A percentile compares a stretch with the other conserved stretches of the same genome.
Evolutionary conservation across 2,113 vertebrate genomes (phyloP).

Genomic region (Amphilophus citrinellus): DNA sequence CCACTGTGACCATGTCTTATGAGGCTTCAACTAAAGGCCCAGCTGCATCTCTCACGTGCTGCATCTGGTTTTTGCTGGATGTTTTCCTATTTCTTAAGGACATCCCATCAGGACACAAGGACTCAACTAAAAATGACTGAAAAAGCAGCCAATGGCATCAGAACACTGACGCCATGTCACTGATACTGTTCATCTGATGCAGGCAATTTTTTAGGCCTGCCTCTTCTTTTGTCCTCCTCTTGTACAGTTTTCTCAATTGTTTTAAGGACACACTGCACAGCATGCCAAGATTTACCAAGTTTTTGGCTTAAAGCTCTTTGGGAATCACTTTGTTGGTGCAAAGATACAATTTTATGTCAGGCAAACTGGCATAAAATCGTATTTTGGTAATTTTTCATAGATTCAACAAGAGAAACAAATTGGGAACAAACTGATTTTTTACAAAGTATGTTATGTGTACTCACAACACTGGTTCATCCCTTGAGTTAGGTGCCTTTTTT

Average conservation of each 20-base stretch:
- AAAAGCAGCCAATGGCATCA: neutral
- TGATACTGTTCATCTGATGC: neutral
- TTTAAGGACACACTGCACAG: neutral
- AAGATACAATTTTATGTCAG: neutral
- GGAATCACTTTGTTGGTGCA: neutral
- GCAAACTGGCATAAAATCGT: neutral
- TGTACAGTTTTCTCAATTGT: neutral
- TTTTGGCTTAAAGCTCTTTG: neutral
- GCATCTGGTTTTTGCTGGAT: neutral
- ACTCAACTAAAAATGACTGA: too few species aligned
- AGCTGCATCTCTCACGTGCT: neutral
- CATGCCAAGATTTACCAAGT: neutral
- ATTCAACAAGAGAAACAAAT: too few species aligned
- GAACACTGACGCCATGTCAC: neutral
- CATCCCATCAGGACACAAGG: neutral
- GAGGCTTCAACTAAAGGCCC: neutral
- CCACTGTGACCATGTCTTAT: too few species aligned
- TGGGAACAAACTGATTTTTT: too few species aligned
- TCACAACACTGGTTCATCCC: too few species aligned
- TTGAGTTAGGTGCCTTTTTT: neutral
- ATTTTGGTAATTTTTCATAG: too few species aligned
- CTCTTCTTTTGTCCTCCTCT: neutral
- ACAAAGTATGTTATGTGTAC: too few species aligned
- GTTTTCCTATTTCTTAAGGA: neutral
- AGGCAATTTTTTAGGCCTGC: neutral